These are phyloP conservation scores for Drosophila kikkawai DNA, from an alignment of 1,140 invertebrate genomes.

Conservation along the genomic window DNA sequence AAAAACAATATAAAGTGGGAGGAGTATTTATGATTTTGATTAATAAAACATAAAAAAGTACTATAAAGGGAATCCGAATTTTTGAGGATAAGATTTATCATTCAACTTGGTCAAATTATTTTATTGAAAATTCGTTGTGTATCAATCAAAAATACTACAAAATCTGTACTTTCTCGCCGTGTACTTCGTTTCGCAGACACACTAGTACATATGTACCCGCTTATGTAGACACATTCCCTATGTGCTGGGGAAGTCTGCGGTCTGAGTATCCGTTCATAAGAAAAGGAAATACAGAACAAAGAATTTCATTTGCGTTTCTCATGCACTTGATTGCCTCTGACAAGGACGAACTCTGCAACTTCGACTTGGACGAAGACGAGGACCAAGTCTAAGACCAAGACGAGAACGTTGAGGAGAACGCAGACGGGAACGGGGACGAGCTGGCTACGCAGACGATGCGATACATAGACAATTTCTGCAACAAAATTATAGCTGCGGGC, in stretches of 20 bases:
- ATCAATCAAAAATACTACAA: too few species aligned
- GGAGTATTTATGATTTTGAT: not conserved
- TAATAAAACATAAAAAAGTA: not conserved
- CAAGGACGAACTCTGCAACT: constrained; percentile 42
- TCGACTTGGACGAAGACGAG: constrained; percentile 27
- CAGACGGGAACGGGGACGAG: not conserved
- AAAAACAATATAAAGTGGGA: not conserved
- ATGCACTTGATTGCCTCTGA: constrained; percentile 77
- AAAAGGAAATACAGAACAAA: constrained; percentile 68
- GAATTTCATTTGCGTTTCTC: constrained; percentile 76
- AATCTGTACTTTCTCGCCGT: not conserved
- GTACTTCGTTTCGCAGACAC: constrained; percentile 1
- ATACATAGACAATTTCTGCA: constrained; percentile 75
- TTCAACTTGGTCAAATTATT: not conserved
- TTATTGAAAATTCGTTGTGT: not conserved
- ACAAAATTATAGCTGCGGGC: constrained; percentile 76
- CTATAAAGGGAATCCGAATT: not conserved
- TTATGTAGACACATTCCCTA: constrained; percentile 11
- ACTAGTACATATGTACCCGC: constrained; percentile 13
- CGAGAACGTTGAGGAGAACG: not conserved
- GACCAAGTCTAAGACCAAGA: constrained; percentile 9
- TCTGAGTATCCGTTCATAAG: constrained; percentile 67
- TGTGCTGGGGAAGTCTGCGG: constrained; percentile 45
- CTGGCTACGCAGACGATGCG: constrained; percentile 48
- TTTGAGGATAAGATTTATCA: not conserved